Conservation (phyloP, 1,140 invertebrate species). For the Stegodyphus mimosarum region DNA sequence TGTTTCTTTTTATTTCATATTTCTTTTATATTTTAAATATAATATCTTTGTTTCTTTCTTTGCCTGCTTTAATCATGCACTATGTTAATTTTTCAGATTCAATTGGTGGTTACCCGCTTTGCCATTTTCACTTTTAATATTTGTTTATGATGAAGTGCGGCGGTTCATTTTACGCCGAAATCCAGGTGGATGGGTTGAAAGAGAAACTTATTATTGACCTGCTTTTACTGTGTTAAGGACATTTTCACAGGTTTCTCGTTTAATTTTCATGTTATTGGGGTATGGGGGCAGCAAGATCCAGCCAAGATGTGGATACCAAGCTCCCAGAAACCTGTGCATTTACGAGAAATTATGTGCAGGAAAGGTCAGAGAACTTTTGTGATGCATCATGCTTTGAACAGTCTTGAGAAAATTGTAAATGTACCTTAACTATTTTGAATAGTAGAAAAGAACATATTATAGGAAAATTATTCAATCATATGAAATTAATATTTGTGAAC, state of each 20-base stretch:
- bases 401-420: conserved; percentile 54
- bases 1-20: too few species aligned
- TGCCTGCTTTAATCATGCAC: too few species aligned
- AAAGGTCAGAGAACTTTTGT: conserved; percentile 14
- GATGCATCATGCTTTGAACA: conserved; percentile 1
- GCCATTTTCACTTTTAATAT: conserved; percentile 96
- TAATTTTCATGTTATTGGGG: conserved; percentile 17
- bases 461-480: conserved; percentile 57
- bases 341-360: conserved; percentile 3
- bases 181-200: conserved; percentile 97
- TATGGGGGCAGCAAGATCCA: conserved; percentile 12
- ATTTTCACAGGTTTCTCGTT: conserved; percentile 48
- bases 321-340: conserved; percentile 19
- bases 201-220: conserved; percentile 97
- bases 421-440: conserved; percentile 60
- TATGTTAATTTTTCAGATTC: conserved; percentile 77
- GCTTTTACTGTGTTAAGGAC: conserved; percentile 43
- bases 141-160: conserved; percentile 97
- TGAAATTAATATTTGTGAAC: conserved; percentile 60
- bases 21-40: too few species aligned
- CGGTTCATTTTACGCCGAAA: conserved; percentile 95
- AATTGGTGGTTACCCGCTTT: conserved; percentile 98
- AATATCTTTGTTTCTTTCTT: not conserved
- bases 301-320: conserved; percentile 23
- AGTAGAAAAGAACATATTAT: conserved; percentile 52